A percentile compares a stretch with the other conserved stretches of the same genome.
Conservation (phyloP, 2,888 invertebrate species). For the Drosophila affinis region DNA sequence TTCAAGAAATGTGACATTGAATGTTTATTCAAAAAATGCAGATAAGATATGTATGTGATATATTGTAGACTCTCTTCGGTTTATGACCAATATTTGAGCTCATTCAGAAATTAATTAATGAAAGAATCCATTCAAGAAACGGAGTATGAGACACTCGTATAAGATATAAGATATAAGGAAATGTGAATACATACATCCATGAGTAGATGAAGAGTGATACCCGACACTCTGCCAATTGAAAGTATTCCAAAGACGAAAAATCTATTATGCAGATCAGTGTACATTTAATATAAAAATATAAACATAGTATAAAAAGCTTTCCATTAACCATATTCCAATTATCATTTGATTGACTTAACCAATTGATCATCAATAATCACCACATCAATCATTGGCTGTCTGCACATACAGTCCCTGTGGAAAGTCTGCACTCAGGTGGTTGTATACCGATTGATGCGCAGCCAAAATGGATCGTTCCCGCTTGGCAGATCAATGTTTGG, state of each 20-base stretch:
- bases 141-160: neutral
- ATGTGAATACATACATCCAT: too few species aligned
- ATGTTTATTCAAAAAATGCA: neutral
- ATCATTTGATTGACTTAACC: conserved; percentile 23
- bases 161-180: neutral
- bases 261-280: too few species aligned
- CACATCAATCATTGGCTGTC: conserved; percentile 10
- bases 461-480: conserved; percentile 22
- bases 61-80: neutral
- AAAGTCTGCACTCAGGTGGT: neutral
- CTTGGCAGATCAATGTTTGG: conserved; percentile 39
- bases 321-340: neutral
- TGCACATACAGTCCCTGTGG: neutral
- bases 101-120: conserved; percentile 4
- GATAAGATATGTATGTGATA: neutral
- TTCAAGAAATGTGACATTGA: neutral
- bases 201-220: too few species aligned
- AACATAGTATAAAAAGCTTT: neutral
- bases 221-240: too few species aligned
- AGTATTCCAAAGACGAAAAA: too few species aligned
- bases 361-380: conserved; percentile 29
- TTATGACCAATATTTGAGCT: conserved; percentile 9
- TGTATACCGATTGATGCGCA: neutral
- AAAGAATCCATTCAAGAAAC: neutral
- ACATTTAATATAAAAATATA: too few species aligned